These are phyloP conservation scores for Brachyptera risi DNA, from an alignment of 2,888 invertebrate genomes.

Conservation along the genomic window DNA sequence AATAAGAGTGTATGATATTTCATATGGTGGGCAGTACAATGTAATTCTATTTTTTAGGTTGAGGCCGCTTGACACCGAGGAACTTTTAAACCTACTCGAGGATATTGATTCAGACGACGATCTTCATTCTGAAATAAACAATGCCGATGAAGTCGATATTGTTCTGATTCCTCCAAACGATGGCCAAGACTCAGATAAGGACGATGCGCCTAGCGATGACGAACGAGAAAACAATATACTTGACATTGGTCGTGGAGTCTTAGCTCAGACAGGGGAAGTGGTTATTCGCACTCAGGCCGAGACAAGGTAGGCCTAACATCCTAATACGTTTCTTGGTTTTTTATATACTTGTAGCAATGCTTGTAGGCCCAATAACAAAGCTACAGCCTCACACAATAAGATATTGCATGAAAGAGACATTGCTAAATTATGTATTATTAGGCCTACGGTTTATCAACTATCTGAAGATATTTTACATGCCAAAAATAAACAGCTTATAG, in stretches of 20 bases:
- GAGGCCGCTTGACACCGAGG: neutral
- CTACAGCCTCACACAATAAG: no score
- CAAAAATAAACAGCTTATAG: no score
- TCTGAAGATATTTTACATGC: no score
- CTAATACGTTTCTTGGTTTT: no score
- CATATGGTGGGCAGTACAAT: neutral
- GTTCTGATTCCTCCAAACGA: neutral
- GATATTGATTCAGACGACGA: neutral
- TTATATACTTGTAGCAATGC: no score
- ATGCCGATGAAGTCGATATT: neutral
- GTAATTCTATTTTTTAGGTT: neutral
- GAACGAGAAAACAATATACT: neutral
- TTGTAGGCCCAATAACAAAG: no score
- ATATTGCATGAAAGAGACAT: no score
- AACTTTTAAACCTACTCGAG: neutral
- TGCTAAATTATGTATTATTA: no score
- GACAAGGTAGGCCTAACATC: neutral
- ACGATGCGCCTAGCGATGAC: neutral
- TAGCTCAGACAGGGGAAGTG: neutral
- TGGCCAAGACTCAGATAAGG: slow-evolving; percentile 1
- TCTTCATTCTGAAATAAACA: neutral
- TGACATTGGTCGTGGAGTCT: neutral
- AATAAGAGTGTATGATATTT: neutral
- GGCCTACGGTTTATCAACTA: no score
- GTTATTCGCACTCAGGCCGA: neutral